Percentiles rank a stretch among this genome's conserved stretches.
Evolutionary conservation across 1,140 invertebrate species (phyloP).

Genomic region (Apis dorsata): DNA sequence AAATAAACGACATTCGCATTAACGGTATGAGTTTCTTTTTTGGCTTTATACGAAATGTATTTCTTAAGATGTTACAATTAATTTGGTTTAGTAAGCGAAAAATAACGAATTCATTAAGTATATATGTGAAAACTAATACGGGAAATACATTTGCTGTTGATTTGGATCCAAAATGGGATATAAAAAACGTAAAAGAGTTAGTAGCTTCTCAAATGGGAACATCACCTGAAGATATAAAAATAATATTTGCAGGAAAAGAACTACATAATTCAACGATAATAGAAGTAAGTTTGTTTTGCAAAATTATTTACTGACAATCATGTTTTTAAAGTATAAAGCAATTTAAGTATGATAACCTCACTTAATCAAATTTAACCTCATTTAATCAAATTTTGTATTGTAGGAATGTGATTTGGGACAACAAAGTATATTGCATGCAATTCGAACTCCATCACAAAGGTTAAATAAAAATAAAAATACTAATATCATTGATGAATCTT

Average conservation of each 20-base stretch:
- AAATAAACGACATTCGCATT: constrained; percentile 13
- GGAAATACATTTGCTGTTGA: constrained; percentile 85
- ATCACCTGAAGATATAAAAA: constrained; percentile 86
- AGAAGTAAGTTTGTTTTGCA: constrained; percentile 79
- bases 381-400: constrained; percentile 42
- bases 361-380: constrained; percentile 12
- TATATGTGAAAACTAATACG: constrained; percentile 87
- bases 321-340: background rate
- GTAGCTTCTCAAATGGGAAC: constrained; percentile 86
- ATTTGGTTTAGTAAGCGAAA: constrained; percentile 83
- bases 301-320: background rate
- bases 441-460: constrained; percentile 79
- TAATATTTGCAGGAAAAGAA: constrained; percentile 93
- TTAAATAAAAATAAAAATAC: constrained; percentile 54
- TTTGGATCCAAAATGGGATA: constrained; percentile 88
- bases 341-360: constrained; percentile 16
- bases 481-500: constrained; percentile 69
- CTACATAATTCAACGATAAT: constrained; percentile 87
- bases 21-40: constrained; percentile 82
- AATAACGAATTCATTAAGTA: constrained; percentile 83
- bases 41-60: constrained; percentile 80
- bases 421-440: constrained; percentile 89
- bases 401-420: constrained; percentile 92
- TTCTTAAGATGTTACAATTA: constrained; percentile 84
- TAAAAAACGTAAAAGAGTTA: constrained; percentile 87